These are phyloP conservation scores for Enteromius argenteus DNA, from an alignment of 2,797 vertebrate genomes.

Conservation along the genomic window DNA sequence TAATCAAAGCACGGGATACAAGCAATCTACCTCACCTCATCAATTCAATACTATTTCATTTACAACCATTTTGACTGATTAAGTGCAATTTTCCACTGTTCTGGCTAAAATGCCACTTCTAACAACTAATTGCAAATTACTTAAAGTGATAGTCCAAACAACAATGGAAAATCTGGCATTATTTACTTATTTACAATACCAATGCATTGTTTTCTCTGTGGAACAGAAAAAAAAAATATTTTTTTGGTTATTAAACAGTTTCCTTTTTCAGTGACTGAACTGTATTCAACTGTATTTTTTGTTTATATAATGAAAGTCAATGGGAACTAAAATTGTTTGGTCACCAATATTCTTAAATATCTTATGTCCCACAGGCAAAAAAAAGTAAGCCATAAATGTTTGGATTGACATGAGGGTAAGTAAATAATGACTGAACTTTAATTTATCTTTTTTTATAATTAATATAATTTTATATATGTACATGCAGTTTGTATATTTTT, in stretches of 20 bases:
- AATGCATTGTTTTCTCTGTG: neutral
- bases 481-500: neutral
- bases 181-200: neutral
- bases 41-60: constrained; percentile 20
- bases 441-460: neutral
- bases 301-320: neutral
- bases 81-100: neutral
- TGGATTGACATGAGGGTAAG: neutral
- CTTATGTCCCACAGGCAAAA: neutral
- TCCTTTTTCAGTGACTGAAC: neutral
- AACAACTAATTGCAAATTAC: constrained; percentile 5
- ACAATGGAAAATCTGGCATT: neutral
- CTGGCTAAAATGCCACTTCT: neutral
- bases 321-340: neutral
- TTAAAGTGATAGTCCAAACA: neutral
- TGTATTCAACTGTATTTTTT: neutral
- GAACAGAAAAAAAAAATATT: neutral
- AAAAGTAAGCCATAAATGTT: neutral
- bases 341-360: neutral
- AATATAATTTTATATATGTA: neutral
- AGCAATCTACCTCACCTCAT: constrained; percentile 17
- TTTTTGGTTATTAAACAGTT: neutral
- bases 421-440: neutral
- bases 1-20: constrained; percentile 39
- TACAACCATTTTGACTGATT: neutral